Percentiles rank a stretch among this genome's conserved stretches.
phyloP scores from a whole-genome alignment of 2,113 vertebrate species.

The Sinocyclocheilus anshuiensis region DNA sequence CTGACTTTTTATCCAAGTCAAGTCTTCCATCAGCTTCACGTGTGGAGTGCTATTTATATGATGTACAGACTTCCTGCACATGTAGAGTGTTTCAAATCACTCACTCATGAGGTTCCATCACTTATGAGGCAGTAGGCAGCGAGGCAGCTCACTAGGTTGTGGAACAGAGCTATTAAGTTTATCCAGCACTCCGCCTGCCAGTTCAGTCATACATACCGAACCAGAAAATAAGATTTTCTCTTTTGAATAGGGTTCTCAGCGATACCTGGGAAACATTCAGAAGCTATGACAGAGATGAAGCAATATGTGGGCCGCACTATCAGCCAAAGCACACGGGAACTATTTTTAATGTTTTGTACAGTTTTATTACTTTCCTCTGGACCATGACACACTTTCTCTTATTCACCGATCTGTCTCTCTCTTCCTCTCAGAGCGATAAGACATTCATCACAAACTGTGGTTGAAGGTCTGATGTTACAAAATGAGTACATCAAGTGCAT shows the following conservation, averaged over 20 bases:
- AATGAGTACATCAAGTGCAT: conserved; percentile 33
- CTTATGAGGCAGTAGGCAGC: neutral
- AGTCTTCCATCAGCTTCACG: neutral
- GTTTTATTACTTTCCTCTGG: conserved; percentile 31
- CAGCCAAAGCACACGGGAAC: conserved; percentile 18
- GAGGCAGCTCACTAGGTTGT: conserved; percentile 16
- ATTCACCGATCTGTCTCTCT: neutral
- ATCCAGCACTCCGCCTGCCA: neutral
- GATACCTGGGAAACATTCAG: conserved; percentile 13
- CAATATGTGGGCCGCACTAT: neutral
- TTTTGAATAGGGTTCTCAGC: conserved; percentile 1
- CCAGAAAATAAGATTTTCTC: neutral
- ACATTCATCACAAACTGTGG: conserved; percentile 33
- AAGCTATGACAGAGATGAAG: conserved; percentile 14
- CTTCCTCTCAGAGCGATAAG: conserved; percentile 42
- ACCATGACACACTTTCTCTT: conserved; percentile 15
- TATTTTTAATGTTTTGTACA: conserved; percentile 11
- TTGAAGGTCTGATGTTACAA: conserved; percentile 42
- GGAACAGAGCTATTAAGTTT: conserved; percentile 15
- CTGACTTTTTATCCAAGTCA: neutral
- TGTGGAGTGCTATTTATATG: neutral
- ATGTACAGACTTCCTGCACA: neutral
- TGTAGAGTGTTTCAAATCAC: neutral
- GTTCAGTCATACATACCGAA: neutral
- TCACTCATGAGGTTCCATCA: conserved; percentile 1